A percentile compares a stretch with the other conserved stretches of the same genome.
Evolutionary conservation across 2,797 vertebrate genomes (phyloP).

Genomic region (Ataeniobius toweri): DNA sequence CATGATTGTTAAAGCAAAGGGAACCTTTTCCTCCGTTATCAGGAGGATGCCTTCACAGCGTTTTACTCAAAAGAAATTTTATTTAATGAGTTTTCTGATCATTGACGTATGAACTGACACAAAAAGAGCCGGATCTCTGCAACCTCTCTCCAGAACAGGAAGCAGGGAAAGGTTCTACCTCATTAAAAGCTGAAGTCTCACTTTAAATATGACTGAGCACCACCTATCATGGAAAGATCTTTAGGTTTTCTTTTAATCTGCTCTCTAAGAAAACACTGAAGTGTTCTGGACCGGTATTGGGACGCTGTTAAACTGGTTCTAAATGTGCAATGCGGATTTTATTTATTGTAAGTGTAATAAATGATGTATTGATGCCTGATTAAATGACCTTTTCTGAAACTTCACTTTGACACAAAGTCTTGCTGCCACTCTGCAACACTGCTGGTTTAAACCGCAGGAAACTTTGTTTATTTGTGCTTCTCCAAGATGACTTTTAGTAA

Average conservation of each 20-base stretch:
- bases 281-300: no score
- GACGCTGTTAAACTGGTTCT: no score
- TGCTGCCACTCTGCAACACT: neutral
- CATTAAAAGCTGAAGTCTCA: neutral
- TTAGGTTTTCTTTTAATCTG: no score
- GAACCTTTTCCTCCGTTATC: neutral
- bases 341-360: conserved; percentile 54
- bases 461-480: neutral
- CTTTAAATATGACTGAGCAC: no score
- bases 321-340: neutral
- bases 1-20: neutral
- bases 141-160: no score
- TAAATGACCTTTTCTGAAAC: neutral
- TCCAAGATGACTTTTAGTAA: neutral
- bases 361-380: neutral
- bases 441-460: no score
- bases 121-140: no score
- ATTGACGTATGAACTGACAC: no score
- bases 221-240: no score
- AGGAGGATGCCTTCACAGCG: neutral
- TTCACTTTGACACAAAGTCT: neutral
- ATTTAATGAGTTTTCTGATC: no score
- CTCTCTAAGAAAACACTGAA: no score
- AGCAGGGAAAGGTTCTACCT: neutral
- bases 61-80: no score